These are phyloP conservation scores for Drosophila busckii DNA, from an alignment of 1,140 invertebrate genomes.

Conservation along the genomic window DNA sequence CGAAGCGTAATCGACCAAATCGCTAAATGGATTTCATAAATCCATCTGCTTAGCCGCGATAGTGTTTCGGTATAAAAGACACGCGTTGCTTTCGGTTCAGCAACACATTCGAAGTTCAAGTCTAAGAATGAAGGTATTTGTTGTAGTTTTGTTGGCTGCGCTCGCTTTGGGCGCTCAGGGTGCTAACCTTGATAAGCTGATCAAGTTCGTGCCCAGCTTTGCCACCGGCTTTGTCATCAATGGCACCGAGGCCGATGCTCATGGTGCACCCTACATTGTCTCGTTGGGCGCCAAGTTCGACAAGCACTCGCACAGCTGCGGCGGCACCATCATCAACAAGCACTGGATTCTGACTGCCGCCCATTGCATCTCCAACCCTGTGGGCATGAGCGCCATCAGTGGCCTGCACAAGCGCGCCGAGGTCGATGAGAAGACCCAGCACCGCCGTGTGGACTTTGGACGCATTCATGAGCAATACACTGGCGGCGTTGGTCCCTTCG, in stretches of 20 bases:
- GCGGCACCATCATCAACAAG: conserved; percentile 59
- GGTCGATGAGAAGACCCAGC: conserved; percentile 78
- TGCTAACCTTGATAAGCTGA: conserved; percentile 29
- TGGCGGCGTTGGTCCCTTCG: conserved; percentile 81
- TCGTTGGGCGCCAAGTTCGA: conserved; percentile 43
- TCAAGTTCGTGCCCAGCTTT: conserved; percentile 59
- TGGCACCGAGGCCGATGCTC: conserved; percentile 61
- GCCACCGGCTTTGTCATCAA: conserved; percentile 70
- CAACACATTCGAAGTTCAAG: neutral
- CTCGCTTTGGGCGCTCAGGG: conserved; percentile 46
- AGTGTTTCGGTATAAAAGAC: conserved; percentile 34
- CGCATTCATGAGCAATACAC: conserved; percentile 80
- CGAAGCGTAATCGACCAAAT: conserved; percentile 21
- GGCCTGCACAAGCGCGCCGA: conserved; percentile 55
- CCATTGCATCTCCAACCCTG: conserved; percentile 53
- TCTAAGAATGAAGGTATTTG: conserved; percentile 61
- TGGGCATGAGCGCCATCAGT: conserved; percentile 58
- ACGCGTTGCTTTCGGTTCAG: neutral
- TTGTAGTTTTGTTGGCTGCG: conserved; percentile 44
- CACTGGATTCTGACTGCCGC: conserved; percentile 69
- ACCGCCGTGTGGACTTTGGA: conserved; percentile 76
- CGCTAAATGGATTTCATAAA: conserved; percentile 47
- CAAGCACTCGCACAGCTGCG: conserved; percentile 66
- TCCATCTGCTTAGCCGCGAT: conserved; percentile 42
- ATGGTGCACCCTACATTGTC: conserved; percentile 73